Evolutionary conservation across 1,140 invertebrate species (phyloP).

Genomic region (Phymorhynchus buccinoides): DNA sequence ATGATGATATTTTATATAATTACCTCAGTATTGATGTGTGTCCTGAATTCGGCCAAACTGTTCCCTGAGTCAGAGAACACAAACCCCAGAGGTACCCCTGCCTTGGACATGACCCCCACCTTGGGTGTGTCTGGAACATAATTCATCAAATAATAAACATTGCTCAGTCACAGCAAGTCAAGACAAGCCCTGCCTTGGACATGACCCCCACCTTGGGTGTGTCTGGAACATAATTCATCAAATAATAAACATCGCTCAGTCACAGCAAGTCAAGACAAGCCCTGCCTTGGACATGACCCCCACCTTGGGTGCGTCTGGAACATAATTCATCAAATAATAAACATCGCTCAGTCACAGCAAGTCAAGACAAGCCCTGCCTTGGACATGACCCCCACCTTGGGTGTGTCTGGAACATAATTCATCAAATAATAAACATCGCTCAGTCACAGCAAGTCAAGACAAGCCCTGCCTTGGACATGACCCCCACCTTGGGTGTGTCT

Average conservation of each 20-base stretch:
- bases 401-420: slow-evolving; percentile 60
- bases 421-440: too few relatives aligned
- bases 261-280: too few relatives aligned
- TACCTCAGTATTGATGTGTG: slow-evolving; percentile 62
- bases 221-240: slow-evolving; percentile 59
- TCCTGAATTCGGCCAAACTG: slow-evolving; percentile 55
- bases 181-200: slow-evolving; percentile 52
- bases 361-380: too few relatives aligned
- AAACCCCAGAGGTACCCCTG: slow-evolving; percentile 63
- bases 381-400: slow-evolving; percentile 64
- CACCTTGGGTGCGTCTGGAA: slow-evolving; percentile 65
- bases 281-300: slow-evolving; percentile 61
- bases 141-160: too few relatives aligned
- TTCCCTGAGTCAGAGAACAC: slow-evolving; percentile 60
- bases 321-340: too few relatives aligned
- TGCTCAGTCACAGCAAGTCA: too few relatives aligned
- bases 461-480: too few relatives aligned
- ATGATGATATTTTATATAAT: too few relatives aligned
- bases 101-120: slow-evolving; percentile 61
- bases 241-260: too few relatives aligned
- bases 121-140: slow-evolving; percentile 63
- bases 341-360: too few relatives aligned
- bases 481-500: too few relatives aligned
- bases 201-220: slow-evolving; percentile 66
- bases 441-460: too few relatives aligned